Conservation (phyloP, 1,140 invertebrate genomes). For the Pristionchus pacificus region DNA sequence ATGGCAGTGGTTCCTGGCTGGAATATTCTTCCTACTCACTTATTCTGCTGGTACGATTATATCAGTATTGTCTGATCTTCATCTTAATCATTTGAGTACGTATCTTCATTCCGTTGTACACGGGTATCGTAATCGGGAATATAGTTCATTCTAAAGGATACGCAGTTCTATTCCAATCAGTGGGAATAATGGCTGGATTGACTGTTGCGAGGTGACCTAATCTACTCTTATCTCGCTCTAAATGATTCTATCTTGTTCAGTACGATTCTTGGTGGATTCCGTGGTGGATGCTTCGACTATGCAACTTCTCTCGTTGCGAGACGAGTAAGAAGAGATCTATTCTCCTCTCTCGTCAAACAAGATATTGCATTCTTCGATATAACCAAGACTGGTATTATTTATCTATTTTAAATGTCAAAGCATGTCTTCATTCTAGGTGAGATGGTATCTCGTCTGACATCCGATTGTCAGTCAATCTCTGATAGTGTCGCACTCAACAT, state of each 20-base stretch:
- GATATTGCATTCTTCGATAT: conserved; percentile 42
- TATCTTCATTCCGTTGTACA: conserved; percentile 40
- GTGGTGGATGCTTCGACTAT: conserved; percentile 44
- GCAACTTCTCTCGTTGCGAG: conserved; percentile 38
- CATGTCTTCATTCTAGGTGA: conserved; percentile 22
- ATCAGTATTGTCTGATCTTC: conserved; percentile 4
- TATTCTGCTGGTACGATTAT: conserved; percentile 39
- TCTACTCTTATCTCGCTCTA: background rate
- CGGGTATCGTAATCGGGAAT: conserved; percentile 35
- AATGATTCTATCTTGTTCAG: conserved; percentile 18
- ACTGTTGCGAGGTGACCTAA: conserved; percentile 28
- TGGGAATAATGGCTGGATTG: conserved; percentile 23
- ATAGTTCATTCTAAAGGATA: conserved; percentile 31
- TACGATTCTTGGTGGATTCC: conserved; percentile 38
- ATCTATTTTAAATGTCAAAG: background rate
- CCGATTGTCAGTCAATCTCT: conserved; percentile 36
- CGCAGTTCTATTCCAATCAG: conserved; percentile 17
- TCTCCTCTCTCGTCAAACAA: conserved; percentile 35
- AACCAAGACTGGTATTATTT: conserved; percentile 24
- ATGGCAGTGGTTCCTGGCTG: conserved; percentile 35
- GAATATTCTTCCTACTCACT: conserved; percentile 40
- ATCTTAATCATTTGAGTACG: conserved; percentile 36
- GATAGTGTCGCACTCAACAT: conserved; percentile 32
- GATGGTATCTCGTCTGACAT: conserved; percentile 35
- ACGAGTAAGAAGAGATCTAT: conserved; percentile 33